These are phyloP conservation scores for Drosophila persimilis DNA, from an alignment of 1,140 invertebrate genomes.

Conservation along the genomic window DNA sequence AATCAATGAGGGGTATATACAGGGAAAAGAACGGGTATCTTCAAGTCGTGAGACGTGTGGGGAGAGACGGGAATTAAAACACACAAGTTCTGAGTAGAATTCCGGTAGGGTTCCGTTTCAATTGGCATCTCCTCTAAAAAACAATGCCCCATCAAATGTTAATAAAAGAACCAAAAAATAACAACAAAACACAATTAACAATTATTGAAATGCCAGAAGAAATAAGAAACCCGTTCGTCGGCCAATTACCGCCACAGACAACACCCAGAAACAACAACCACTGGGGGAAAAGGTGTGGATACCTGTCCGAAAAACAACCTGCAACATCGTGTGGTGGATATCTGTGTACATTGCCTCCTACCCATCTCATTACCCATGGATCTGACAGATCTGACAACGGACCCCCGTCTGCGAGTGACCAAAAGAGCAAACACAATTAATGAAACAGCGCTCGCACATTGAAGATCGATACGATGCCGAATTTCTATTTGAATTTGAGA, in stretches of 20 bases:
- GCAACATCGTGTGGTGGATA: conserved; percentile 50
- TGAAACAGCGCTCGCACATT: conserved; percentile 63
- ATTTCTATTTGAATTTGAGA: conserved; percentile 50
- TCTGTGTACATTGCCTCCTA: conserved; percentile 15
- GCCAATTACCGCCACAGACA: conserved; percentile 50
- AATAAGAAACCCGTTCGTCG: conserved; percentile 34
- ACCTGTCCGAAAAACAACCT: conserved; percentile 49
- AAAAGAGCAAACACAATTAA: conserved; percentile 74
- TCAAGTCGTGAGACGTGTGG: too few species aligned
- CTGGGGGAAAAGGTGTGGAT: conserved; percentile 2
- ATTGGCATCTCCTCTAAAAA: neutral
- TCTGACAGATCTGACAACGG: too few species aligned
- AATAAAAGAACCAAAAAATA: conserved; percentile 34
- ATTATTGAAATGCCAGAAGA: conserved; percentile 64
- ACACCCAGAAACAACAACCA: conserved; percentile 42
- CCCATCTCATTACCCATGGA: conserved; percentile 57
- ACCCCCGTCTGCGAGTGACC: conserved; percentile 7
- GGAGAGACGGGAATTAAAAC: too few species aligned
- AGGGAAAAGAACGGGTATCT: too few species aligned
- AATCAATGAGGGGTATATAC: neutral
- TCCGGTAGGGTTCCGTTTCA: too few species aligned
- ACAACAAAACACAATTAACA: conserved; percentile 67
- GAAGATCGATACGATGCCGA: conserved; percentile 45
- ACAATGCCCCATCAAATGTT: conserved; percentile 16
- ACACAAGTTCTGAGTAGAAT: too few species aligned